Evolutionary conservation across 2,888 invertebrate species (phyloP), one percentile per base, ranked within the genome.

Genomic region (Chydorus sphaericus): DNA sequence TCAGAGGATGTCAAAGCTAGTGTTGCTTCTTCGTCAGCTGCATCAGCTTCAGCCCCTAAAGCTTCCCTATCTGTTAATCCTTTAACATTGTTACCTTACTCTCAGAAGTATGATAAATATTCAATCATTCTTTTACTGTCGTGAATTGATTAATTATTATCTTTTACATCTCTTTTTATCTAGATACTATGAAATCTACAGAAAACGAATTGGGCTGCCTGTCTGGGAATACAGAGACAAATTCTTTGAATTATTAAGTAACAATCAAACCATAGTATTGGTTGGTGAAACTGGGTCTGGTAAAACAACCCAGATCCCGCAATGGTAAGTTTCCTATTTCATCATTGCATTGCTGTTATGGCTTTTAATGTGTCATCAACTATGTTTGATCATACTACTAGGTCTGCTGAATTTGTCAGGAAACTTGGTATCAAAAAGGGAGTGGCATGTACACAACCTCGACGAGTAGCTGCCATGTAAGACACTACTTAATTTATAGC

Each of bases 261-360:
- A 87, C 56, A 85, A 96, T 70, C 97, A 97, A 67, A 88, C 88
- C 61, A 88, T 96, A 28, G 94, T 97, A 2, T 74, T 98, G 0
- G 98, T 99, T 4, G 98, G 98, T 63, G 98, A 99, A 69, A 98
- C 96, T 0, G 98, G 98, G n/a, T 96, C 94, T 2, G 98, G 98
- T 0, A 99, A 99, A 75, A 98, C 98, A 0, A 98, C 98, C 11
- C 98, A 96, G 74, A 98, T 98, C 65, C 98, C 98, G 1, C 98
- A 92, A 72, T 93, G 92, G 90, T 69, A 7, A n/a, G 51, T 20
- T n/a, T n/a, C n/a, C n/a, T n/a, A n/a, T n/a, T n/a, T n/a, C n/a
- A n/a, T n/a, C n/a, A n/a, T n/a, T n/a, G 33, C 11, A 2, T 44
- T 1, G 10, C 16, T 39, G 33, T 33, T 33, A 33, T 57, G 44